Base-by-base conservation (phyloP, 2,888 invertebrate species). In the Amorpha juglandis region DNA sequence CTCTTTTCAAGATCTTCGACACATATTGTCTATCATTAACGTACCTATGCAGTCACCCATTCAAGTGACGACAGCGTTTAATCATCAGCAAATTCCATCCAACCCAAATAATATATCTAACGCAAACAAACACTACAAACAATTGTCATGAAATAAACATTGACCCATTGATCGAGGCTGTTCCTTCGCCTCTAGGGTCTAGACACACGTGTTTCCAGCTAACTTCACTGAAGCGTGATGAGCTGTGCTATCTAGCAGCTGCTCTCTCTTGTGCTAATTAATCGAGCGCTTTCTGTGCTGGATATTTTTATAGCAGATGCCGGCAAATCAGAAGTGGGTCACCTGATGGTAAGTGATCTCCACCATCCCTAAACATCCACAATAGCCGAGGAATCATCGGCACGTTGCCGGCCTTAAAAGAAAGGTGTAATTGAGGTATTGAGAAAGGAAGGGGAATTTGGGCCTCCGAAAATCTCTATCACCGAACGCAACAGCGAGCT, bases 221-320 rank as follows among this genome's bases (percentile, higher is more conserved):
- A 58, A 38, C 58, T 19, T 42, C 19, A 42, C 12, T 58, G 42
- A 58, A 42, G 58, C 38, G 42, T 11, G 58, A 42, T 19, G 42
- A 58, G 58, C 38, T 50, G 50, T 50, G 50, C 50, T 50, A 50
- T 50, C 58, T 38, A 42, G 19, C 58, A 58, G 58, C 58, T 38
- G 42, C 42, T 42, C 58, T 58, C 42, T 58, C 42, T 58, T 19
- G 42, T 19, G 58, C 14, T 58, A 58, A 58, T 58, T 19, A 58
- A 58, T 58, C 58, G 42, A 58, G 19, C 58, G 38, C 38, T 38
- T 58, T 58, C 16, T 42, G 2, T 38, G 11, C 19, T 58, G 12
- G 58, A 58, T 16, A 58, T 42, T 42, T 19, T 58, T 58, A 42
- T 38, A 58, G 19, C 58, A n/a, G n/a, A n/a, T n/a, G n/a, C n/a